These are phyloP conservation scores for Malurus cyaneus DNA, from an alignment of 2,113 vertebrate species.

Conservation along the genomic window DNA sequence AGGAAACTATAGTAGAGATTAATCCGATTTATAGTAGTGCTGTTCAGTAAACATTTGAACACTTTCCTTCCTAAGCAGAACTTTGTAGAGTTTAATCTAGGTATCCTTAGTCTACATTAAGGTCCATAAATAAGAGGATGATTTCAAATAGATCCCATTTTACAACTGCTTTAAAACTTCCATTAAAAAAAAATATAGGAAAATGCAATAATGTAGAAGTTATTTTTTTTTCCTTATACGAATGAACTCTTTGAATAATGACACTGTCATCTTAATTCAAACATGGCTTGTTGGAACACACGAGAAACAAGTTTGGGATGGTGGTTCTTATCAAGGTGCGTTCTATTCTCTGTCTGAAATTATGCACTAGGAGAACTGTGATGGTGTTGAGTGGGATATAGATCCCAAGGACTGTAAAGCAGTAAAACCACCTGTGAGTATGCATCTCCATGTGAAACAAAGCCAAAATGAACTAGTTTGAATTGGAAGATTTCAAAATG, in stretches of 20 bases:
- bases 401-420: neutral
- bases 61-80: neutral
- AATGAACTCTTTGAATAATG: neutral
- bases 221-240: neutral
- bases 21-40: neutral
- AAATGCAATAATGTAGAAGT: neutral
- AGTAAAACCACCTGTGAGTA: neutral
- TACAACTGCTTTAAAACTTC: neutral
- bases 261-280: neutral
- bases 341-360: neutral
- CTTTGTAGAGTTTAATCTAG: neutral
- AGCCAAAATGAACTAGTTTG: neutral
- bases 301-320: neutral
- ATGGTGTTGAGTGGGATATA: no score
- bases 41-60: neutral
- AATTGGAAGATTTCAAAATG: neutral
- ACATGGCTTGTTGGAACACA: neutral
- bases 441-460: neutral
- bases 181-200: neutral
- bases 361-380: neutral
- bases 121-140: neutral
- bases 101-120: neutral
- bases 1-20: neutral
- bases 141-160: neutral
- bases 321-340: neutral